Base-by-base conservation (phyloP, 2,113 vertebrate genomes). In the Tylochromis polylepis region DNA sequence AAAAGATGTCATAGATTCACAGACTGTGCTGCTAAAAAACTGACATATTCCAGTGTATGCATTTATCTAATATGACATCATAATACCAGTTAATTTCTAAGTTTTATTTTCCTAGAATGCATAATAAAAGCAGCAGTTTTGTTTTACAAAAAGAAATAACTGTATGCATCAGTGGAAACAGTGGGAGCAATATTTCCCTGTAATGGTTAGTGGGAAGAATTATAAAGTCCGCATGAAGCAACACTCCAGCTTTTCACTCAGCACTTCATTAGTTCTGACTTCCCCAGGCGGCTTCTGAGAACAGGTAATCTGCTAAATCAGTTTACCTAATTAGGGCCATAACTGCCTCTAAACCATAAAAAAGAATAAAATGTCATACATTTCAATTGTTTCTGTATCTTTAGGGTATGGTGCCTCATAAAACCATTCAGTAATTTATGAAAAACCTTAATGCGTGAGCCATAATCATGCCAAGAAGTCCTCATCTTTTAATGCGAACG, bases 401-500 rank as follows among this genome's bases (percentile, higher is more conserved):
- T 87, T 53, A 49, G 41, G 87, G 51, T 78, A 72, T 85, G 62
- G 15, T 22, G 77, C 46, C 85, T 84, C 58, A 57, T 38, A 70
- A 79, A 43, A 89, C 20, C 56, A 77, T 31, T 94, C 67, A 87
- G 79, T 89, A 57, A 91, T 92, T 87, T 55, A 92, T 81, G 58
- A 79, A 82, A 49, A 91, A 82, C 27, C 86, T 75, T 87, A 78
- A 91, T 88, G 87, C 62, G 72, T 65, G 80, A 87, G 85, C 60
- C 36, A 16, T 83, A 85, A 88, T 65, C 49, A 51, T 57, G 60
- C 78, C 4, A 41, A 85, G 78, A 82, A 57, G 56, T 75, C 85
- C 83, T 87, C 82, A 84, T 86, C 79, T 46, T 85, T 87, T 88
- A 89, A 91, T 89, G 60, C 6, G 86, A 92, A 89, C 93, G 85